phyloP scores from a whole-genome alignment of 2,113 vertebrate species.

The Vombatus ursinus region DNA sequence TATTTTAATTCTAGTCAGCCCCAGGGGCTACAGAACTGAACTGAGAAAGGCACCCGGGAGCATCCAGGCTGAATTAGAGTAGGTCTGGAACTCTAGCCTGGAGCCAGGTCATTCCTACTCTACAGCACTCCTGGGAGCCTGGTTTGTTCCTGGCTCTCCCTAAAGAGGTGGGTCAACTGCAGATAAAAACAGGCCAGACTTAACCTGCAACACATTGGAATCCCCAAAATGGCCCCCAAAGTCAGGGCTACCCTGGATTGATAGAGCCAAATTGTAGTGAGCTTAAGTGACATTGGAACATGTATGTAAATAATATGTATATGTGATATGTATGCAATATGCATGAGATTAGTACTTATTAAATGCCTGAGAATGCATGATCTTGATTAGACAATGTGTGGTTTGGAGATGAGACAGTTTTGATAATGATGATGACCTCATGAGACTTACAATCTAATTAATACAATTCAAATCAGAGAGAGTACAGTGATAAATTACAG shows the following conservation, averaged over 20 bases:
- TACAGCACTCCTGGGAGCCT: not conserved
- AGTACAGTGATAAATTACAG: not conserved
- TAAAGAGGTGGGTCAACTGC: not conserved
- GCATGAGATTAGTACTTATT: not conserved
- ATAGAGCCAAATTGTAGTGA: not conserved
- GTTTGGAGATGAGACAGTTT: not conserved
- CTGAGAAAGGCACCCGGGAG: not conserved
- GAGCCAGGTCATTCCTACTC: too few relatives aligned
- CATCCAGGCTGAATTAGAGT: not conserved
- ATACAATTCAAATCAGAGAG: not conserved
- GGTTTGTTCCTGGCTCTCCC: too few relatives aligned
- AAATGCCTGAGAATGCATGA: not conserved
- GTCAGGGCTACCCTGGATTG: not conserved
- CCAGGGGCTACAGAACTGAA: not conserved
- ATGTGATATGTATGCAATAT: not conserved
- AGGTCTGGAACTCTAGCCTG: not conserved
- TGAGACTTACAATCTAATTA: not conserved
- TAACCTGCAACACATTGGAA: not conserved
- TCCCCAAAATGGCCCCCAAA: not conserved
- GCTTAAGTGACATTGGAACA: not conserved
- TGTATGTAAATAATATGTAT: not conserved
- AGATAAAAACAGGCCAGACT: not conserved
- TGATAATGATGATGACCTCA: not conserved
- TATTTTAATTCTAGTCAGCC: too few relatives aligned
- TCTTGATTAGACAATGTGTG: not conserved